These are phyloP conservation scores for Aphelenchoides bicaudatus DNA, from an alignment of 2,888 invertebrate genomes.

Conservation along the genomic window DNA sequence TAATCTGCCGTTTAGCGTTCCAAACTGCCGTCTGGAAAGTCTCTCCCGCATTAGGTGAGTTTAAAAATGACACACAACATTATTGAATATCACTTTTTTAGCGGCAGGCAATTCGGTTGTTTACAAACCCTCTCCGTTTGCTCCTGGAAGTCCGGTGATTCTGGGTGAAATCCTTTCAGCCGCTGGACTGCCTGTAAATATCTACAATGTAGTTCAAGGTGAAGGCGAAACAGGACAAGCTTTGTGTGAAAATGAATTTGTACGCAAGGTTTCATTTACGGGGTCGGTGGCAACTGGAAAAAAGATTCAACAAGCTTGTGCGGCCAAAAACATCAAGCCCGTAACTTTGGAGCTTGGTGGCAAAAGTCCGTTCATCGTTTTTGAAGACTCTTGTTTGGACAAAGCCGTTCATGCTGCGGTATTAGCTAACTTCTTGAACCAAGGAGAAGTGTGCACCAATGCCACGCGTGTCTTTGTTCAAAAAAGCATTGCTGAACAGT, in stretches of 20 bases:
- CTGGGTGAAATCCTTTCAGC: constrained; percentile 65
- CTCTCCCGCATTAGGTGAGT: constrained; percentile 34
- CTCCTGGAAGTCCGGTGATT: constrained; percentile 66
- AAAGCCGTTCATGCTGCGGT: constrained; percentile 67
- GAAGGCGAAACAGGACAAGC: constrained; percentile 63
- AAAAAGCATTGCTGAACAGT: constrained; percentile 61
- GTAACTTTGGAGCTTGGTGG: constrained; percentile 67
- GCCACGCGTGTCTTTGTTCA: constrained; percentile 67
- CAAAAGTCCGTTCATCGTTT: constrained; percentile 66
- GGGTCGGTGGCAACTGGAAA: constrained; percentile 63
- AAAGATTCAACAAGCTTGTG: constrained; percentile 63
- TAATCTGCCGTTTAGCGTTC: constrained; percentile 29
- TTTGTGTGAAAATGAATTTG: constrained; percentile 63
- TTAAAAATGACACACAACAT: too few species aligned
- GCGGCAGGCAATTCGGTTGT: constrained; percentile 67
- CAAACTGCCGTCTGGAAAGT: constrained; percentile 55
- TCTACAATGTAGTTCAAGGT: constrained; percentile 66
- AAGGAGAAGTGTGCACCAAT: constrained; percentile 66
- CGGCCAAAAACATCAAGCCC: constrained; percentile 61
- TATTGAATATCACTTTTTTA: too few species aligned
- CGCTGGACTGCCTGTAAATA: constrained; percentile 66
- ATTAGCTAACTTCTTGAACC: constrained; percentile 66
- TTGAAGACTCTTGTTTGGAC: constrained; percentile 65
- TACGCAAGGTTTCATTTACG: constrained; percentile 66
- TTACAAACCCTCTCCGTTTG: constrained; percentile 67